Evolutionary conservation across 2,888 invertebrate genomes (phyloP).

Genomic region (Lampropteryx suffumata): DNA sequence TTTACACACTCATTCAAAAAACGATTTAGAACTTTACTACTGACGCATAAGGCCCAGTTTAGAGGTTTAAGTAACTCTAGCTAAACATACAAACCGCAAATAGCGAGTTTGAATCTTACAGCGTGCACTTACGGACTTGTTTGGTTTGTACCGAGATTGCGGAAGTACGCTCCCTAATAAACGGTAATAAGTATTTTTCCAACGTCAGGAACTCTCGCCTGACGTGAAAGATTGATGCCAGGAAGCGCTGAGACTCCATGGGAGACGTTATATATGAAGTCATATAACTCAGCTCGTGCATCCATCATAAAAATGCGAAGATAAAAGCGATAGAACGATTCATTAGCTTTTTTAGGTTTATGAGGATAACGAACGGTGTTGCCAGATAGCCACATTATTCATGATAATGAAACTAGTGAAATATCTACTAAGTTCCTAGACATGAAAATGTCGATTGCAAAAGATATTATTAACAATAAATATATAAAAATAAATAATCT

Average conservation of each 20-base stretch:
- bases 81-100: neutral
- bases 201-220: conserved; percentile 33
- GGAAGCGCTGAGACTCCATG: conserved; percentile 18
- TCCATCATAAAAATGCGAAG: conserved; percentile 33
- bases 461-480: no score
- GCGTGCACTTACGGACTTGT: neutral
- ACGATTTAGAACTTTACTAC: neutral
- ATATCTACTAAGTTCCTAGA: no score
- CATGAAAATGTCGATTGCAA: no score
- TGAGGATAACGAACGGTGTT: neutral
- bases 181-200: conserved; percentile 48
- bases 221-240: conserved; percentile 49
- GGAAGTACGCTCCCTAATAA: conserved; percentile 33
- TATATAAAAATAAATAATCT: no score
- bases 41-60: conserved; percentile 1
- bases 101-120: conserved; percentile 1
- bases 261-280: conserved; percentile 27
- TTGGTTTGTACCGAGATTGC: conserved; percentile 12
- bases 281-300: conserved; percentile 27
- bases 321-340: conserved; percentile 23
- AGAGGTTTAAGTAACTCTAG: neutral
- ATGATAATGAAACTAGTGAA: neutral
- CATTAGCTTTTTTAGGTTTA: conserved; percentile 29
- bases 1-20: neutral
- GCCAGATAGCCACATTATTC: conserved; percentile 1